Percentiles rank a stretch among this genome's conserved stretches.
Conservation (phyloP, 2,113 vertebrate species). For the Epinephelus cyanopodus region DNA sequence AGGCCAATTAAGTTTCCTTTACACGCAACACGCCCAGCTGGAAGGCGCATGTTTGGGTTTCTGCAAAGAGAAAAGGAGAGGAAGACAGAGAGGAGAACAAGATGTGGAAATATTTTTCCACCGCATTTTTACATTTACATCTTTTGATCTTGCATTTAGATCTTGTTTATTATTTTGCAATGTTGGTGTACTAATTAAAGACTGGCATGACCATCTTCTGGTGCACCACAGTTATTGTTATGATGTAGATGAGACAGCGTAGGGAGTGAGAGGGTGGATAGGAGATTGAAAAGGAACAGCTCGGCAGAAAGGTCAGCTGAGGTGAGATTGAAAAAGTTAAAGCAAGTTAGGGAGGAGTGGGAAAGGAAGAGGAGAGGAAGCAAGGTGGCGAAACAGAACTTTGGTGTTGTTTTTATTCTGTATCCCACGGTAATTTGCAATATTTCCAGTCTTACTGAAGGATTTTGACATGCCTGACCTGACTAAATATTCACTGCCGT, state of each 20-base stretch:
- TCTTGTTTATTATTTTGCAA: slow-evolving; percentile 47
- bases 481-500: neutral
- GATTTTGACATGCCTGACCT: slow-evolving; percentile 18
- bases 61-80: slow-evolving; percentile 34
- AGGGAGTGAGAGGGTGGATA: slow-evolving; percentile 3
- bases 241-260: slow-evolving; percentile 29
- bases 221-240: neutral
- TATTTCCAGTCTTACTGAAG: slow-evolving; percentile 12
- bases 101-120: slow-evolving; percentile 12
- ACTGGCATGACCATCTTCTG: slow-evolving; percentile 7
- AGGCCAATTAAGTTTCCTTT: slow-evolving; percentile 77
- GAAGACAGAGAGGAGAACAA: slow-evolving; percentile 33
- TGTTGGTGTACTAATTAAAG: slow-evolving; percentile 51
- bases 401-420: slow-evolving; percentile 39
- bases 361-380: slow-evolving; percentile 27
- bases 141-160: slow-evolving; percentile 45
- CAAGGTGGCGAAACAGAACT: slow-evolving; percentile 16
- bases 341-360: slow-evolving; percentile 2
- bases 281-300: slow-evolving; percentile 11
- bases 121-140: slow-evolving; percentile 27
- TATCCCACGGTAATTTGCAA: slow-evolving; percentile 22
- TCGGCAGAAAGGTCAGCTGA: slow-evolving; percentile 43
- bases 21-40: slow-evolving; percentile 74
- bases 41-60: slow-evolving; percentile 61
- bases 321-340: slow-evolving; percentile 42